Evolutionary conservation across 1,140 invertebrate genomes (phyloP), one percentile per base, ranked within the genome.

Genomic region (Zaprionus vittiger): DNA sequence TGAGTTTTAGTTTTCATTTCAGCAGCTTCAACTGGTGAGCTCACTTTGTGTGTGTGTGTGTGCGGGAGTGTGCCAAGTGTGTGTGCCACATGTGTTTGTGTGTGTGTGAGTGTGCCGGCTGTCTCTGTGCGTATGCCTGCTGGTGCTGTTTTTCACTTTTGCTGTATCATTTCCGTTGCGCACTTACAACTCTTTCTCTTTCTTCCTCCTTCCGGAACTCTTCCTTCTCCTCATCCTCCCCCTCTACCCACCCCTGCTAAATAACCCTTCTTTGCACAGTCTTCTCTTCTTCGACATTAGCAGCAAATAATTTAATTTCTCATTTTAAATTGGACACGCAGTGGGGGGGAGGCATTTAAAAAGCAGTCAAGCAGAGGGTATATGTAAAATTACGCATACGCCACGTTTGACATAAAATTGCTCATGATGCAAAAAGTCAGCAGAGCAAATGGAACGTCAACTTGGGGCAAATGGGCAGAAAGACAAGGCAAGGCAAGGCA

Each of bases 1-100:
- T 90, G 85, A 90, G 85, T 90, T 91, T 90, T 90, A 90, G 85
- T 90, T 90, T 90, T 90, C 70, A 89, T 81, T 89, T 89, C 61
- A 89, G 82, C 80, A 69, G 56, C 54, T 73, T 77, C 31, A 31
- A 54, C 70, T 59, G 11, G 38, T 41, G 14, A 26, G 12, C 54
- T 24, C 56, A 54, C 54, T 72, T 24, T 68, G 38, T 59, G 55
- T 67, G 54, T 47, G 47, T 47, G 17, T 57, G 59, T n/a, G 49
- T 20, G 52, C 22, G 64, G 9, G 14, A 38, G 63, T 65, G 63
- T 86, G 79, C 80, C 74, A 44, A 12, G 6, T 73, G 52, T 76
- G 54, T 68, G 22, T 56, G 52, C 31, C 55, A 34, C 38, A 26
- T 66, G 52, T 73, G 52, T 71, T n/a, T n/a, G 60, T 59, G 15